phyloP scores from a whole-genome alignment of 2,113 vertebrate genomes.

The Buteo buteo region DNA sequence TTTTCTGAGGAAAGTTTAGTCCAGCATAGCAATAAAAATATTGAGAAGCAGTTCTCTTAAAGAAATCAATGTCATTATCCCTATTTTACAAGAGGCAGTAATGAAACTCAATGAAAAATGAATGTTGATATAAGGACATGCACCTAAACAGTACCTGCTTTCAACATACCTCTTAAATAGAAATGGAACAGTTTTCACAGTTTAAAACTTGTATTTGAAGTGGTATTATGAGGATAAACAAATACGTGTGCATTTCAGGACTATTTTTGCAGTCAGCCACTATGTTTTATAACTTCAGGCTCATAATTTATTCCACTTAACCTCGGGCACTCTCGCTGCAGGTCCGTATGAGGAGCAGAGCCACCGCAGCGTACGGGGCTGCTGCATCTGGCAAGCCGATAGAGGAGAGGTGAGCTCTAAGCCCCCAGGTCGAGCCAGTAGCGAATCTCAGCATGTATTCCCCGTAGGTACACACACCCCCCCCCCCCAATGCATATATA shows the following conservation, averaged over 20 bases:
- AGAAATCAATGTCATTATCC: neutral
- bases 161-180: neutral
- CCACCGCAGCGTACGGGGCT: neutral
- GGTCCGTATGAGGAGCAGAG: neutral
- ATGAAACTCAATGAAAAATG: neutral
- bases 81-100: neutral
- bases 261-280: neutral
- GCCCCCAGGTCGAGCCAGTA: neutral
- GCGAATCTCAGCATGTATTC: neutral
- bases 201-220: neutral
- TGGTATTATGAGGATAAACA: neutral
- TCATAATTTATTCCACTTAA: constrained; percentile 44
- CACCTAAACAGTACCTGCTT: neutral
- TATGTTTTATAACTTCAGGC: neutral
- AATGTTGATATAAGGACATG: neutral
- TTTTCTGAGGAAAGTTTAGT: neutral
- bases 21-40: neutral
- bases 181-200: neutral
- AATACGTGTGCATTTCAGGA: neutral
- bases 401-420: neutral
- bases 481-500: neutral
- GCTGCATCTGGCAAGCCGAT: neutral
- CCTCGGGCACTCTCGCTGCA: neutral
- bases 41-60: neutral
- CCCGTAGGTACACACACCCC: neutral